Evolutionary conservation across 2,113 vertebrate species (phyloP), one percentile per base, ranked within the genome.

Genomic region (Chrysemys picta): DNA sequence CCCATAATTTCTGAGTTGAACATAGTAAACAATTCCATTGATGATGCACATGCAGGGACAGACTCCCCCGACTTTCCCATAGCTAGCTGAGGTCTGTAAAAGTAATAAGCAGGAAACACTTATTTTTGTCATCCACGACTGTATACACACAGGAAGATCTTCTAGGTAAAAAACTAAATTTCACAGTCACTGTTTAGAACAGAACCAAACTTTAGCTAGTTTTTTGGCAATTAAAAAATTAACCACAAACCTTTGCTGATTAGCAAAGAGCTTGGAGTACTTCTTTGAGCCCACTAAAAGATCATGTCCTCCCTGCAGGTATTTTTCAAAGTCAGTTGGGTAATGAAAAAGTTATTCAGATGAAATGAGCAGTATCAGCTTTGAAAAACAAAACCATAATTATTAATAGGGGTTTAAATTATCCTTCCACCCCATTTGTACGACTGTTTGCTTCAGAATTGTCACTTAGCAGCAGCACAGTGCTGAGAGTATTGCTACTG

Each of bases 341-440:
- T 81, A 59, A 38, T 84, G 80, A 80, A 95, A 87, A 94, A 82
- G 76, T 86, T 86, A 88, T 79, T 97, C 95, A 94, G 91, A 90
- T 87, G 90, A 96, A 95, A 95, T 87, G 80, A 91, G 57, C 65
- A 89, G 57, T 35, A 53, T 86, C 94, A 82, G 94, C 76, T 59
- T 93, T 80, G 75, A 94, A 91, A 97, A 93, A 89, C 85, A 94
- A 95, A 92, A 54, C 50, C 45, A 5, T 91, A 81, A 91, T 96
- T 93, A 95, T 93, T 62, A 96, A 97, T 93, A 94, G 89, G 79
- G 93, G 95, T 95, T 93, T 80, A 93, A 96, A 88, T 92, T 96
- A 92, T 96, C 89, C 85, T 96, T 97, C 95, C 94, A 96, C 83
- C 82, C 53, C 84, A 89, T 96, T 75, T 85, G 57, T 87, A 94